Evolutionary conservation across 2,113 vertebrate genomes (phyloP), one percentile per base, ranked within the genome.

Genomic region (Pluvialis apricaria): DNA sequence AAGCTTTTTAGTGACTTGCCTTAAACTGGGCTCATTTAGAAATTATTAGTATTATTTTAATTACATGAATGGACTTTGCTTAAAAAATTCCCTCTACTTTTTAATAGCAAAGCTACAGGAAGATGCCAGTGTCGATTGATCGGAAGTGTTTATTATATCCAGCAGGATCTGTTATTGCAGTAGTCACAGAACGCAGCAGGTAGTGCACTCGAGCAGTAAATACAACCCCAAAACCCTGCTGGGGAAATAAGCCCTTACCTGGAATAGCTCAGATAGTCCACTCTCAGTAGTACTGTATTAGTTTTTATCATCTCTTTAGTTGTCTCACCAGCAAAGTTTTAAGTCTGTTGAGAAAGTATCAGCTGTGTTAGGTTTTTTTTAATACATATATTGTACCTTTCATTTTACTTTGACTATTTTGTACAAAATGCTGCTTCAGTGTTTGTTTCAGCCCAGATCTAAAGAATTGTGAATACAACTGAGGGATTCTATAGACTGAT

Each of bases 11-110:
- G 68, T 95, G 36, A 66, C 45, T 90, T 47, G 26, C 42, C 42
- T 82, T 95, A 90, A 95, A 94, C 42, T 68, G 76, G 32, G 40
- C 11, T 76, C 38, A 80, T 90, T 94, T 95, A 60, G 38, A 90
- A 95, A 95, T 92, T 91, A 78, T 94, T 85, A 54, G 51, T 94
- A 92, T 88, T 90, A 92, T 96, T 94, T 93, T 96, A 97, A 97
- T 96, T 96, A 93, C 40, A 80, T 51, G 8, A 91, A 94, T 75
- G 17, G 49, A 47, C 32, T 92, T 92, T 61, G 13, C 47, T 82
- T 82, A 7, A 72, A 94, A 95, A 94, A 68, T 14, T 52, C 15
- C 58, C 52, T 93, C 31, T 31, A 9, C 64, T 93, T 87, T 92
- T 90, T 92, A 90, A 85, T 47, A 91, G 58, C 71, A 91, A 92